Evolutionary conservation across 2,888 invertebrate species (phyloP).

Genomic region (Dynastes tityus): DNA sequence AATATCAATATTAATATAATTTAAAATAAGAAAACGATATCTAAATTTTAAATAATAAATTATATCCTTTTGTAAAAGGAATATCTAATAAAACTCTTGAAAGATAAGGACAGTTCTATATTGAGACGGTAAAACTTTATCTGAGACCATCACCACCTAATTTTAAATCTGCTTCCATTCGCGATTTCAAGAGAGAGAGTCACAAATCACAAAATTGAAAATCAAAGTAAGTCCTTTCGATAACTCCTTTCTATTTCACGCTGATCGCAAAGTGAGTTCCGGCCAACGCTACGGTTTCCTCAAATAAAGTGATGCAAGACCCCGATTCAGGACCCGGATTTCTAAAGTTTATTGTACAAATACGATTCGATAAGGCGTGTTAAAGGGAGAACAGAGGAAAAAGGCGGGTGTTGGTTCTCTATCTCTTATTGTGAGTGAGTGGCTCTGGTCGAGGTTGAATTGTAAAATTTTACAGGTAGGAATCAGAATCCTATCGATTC

Average conservation of each 20-base stretch:
- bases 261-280: conserved; percentile 26
- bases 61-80: background rate
- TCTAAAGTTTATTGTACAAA: conserved; percentile 58
- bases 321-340: conserved; percentile 38
- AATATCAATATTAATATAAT: no score
- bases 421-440: conserved; percentile 57
- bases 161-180: conserved; percentile 19
- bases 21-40: no score
- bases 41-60: no score
- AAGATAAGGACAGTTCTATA: conserved; percentile 1
- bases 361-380: conserved; percentile 58
- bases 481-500: no score
- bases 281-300: conserved; percentile 22
- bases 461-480: no score
- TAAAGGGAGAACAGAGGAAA: conserved; percentile 42
- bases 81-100: background rate
- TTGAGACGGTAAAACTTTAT: conserved; percentile 10
- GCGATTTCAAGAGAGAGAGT: conserved; percentile 13
- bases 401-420: conserved; percentile 53
- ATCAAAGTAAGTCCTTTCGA: conserved; percentile 23
- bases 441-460: background rate
- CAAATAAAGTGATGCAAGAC: conserved; percentile 19
- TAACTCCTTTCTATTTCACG: conserved; percentile 22
- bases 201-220: conserved; percentile 37
- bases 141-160: conserved; percentile 25